phyloP scores from a whole-genome alignment of 2,888 invertebrate genomes.

The Ypsolopha sequella region DNA sequence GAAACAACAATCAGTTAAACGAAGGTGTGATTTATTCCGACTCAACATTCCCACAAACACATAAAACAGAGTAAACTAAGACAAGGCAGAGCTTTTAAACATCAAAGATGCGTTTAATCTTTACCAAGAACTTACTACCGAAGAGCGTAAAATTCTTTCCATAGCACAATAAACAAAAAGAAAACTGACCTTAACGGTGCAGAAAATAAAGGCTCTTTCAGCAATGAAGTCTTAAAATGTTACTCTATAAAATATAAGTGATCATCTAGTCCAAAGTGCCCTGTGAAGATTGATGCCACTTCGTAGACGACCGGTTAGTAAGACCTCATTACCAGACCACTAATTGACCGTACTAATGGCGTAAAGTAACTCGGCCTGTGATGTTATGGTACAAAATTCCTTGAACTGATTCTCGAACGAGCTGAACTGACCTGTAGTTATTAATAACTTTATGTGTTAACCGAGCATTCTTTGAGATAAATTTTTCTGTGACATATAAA shows the following conservation, averaged over 20 bases:
- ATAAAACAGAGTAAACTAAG: constrained; percentile 3
- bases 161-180: constrained; percentile 18
- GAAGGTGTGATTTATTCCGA: background rate
- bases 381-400: constrained; percentile 43
- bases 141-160: constrained; percentile 23
- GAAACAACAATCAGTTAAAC: background rate
- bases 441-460: too few relatives aligned
- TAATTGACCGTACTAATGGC: constrained; percentile 63
- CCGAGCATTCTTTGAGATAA: too few relatives aligned
- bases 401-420: constrained; percentile 40
- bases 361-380: constrained; percentile 30
- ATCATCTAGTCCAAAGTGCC: constrained; percentile 18
- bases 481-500: too few relatives aligned
- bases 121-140: constrained; percentile 15
- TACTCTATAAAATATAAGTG: constrained; percentile 36
- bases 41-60: constrained; percentile 2
- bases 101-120: constrained; percentile 11
- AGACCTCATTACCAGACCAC: constrained; percentile 58
- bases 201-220: constrained; percentile 21
- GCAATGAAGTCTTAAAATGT: constrained; percentile 14
- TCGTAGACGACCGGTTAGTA: constrained; percentile 38
- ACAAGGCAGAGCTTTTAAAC: background rate
- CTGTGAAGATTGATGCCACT: constrained; percentile 14
- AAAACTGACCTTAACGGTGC: constrained; percentile 33
- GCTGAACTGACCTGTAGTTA: too few relatives aligned